Base-by-base conservation (phyloP, 1,140 invertebrate genomes). In the Aphelenchoides besseyi region DNA sequence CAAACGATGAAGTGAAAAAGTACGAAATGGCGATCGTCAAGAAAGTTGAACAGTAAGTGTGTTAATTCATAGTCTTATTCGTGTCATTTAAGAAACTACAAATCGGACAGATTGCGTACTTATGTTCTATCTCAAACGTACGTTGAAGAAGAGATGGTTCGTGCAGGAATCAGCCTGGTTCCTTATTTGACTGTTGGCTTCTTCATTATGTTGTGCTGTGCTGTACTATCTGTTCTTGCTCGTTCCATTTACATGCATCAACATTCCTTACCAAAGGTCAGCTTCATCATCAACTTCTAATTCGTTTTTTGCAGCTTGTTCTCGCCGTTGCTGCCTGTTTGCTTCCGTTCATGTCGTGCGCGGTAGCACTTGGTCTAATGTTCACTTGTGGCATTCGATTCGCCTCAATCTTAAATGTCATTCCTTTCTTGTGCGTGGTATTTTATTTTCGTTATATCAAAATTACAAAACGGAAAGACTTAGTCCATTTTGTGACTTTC, bases 401-500 rank as follows among this genome's bases (percentile, higher is more conserved):
- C 55, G 71, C 82, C 5, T 83, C 81, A 1, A 83, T 83, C 63
- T 66, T 83, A 1, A 82, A 78, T 72, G 78, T 83, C 68, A 83
- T 84, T 37, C 82, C 82, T 3, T 84, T 83, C 68, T 70, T 83
- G 35, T n/a, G n/a, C n/a, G n/a, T n/a, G n/a, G n/a, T n/a, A n/a
- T n/a, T n/a, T n/a, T n/a, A n/a, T n/a, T n/a, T n/a, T n/a, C n/a
- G n/a, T n/a, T n/a, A n/a, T n/a, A n/a, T n/a, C n/a, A n/a, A n/a
- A n/a, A n/a, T n/a, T n/a, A n/a, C n/a, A n/a, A n/a, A n/a, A n/a
- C n/a, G n/a, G n/a, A n/a, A n/a, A n/a, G n/a, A n/a, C n/a, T n/a
- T n/a, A n/a, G n/a, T n/a, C n/a, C n/a, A n/a, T n/a, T n/a, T n/a
- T n/a, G n/a, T n/a, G n/a, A n/a, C n/a, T n/a, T n/a, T n/a, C n/a